phyloP scores from a whole-genome alignment of 37 sponge, comb jelly and placozoan species.

The Beroe ovata region DNA sequence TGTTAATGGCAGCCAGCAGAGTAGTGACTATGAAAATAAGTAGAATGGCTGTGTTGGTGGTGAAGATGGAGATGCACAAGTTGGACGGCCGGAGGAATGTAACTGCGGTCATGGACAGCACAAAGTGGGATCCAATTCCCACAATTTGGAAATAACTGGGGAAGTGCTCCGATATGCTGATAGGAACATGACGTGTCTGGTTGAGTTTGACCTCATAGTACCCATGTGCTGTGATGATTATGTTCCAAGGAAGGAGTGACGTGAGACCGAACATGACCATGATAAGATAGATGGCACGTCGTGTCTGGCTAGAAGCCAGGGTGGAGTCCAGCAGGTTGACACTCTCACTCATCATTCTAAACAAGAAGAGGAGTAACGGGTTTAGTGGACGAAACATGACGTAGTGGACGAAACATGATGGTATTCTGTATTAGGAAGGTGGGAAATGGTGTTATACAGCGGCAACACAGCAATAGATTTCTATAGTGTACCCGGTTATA shows the following conservation, averaged over 20 bases:
- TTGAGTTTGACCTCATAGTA: neutral
- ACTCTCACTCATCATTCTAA: no score
- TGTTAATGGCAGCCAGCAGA: neutral
- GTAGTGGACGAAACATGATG: no score
- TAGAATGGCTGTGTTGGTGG: neutral
- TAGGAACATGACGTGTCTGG: neutral
- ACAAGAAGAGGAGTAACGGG: no score
- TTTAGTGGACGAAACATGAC: no score
- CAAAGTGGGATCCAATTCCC: neutral
- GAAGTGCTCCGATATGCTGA: neutral
- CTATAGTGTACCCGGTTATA: no score
- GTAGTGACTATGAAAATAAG: neutral
- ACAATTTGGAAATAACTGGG: neutral
- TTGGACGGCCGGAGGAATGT: neutral
- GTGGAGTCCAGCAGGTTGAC: no score
- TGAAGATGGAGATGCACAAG: neutral
- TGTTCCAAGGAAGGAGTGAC: slow-evolving; percentile 11
- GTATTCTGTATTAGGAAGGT: no score
- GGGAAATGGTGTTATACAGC: no score
- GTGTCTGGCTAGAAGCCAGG: no score
- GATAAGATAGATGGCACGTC: neutral
- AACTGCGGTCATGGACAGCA: neutral
- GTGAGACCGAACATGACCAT: slow-evolving; percentile 5
- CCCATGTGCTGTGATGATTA: slow-evolving; percentile 3
- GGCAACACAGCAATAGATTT: no score